Evolutionary conservation across 2,113 vertebrate genomes (phyloP).

Genomic region (Cochlearius cochlearius): DNA sequence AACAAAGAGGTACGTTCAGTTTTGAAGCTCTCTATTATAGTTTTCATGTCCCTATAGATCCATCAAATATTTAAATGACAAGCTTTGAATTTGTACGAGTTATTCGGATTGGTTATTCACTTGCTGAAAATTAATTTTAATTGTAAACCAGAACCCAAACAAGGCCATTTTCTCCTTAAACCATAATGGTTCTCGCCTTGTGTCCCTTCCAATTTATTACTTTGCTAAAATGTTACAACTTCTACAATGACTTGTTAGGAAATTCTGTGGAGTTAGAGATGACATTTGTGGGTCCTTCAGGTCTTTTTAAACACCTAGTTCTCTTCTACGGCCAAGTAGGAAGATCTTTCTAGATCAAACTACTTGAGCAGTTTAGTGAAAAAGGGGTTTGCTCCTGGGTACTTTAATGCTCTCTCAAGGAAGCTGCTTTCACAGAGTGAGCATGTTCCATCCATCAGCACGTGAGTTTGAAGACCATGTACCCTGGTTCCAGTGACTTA

Average conservation of each 20-base stretch:
- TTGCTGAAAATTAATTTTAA: neutral
- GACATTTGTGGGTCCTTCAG: neutral
- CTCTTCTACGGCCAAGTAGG: neutral
- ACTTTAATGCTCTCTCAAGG: neutral
- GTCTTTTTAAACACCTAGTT: neutral
- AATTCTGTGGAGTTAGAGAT: neutral
- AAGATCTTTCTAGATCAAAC: neutral
- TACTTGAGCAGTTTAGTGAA: neutral
- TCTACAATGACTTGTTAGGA: neutral
- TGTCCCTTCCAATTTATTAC: neutral
- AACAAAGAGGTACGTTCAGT: neutral
- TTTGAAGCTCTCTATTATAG: neutral
- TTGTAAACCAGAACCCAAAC: neutral
- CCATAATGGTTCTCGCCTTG: no score
- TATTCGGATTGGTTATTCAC: neutral
- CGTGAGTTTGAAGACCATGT: neutral
- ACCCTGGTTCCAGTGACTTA: neutral
- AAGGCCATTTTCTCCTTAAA: neutral
- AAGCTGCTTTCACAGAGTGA: neutral
- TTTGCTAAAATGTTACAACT: neutral
- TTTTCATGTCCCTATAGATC: accelerated
- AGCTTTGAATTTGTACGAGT: neutral
- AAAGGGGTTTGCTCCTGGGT: neutral
- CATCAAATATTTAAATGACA: neutral
- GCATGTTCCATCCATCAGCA: neutral